Percentiles rank a stretch among this genome's conserved stretches.
phyloP scores from a whole-genome alignment of 2,797 vertebrate genomes.

The Propithecus deckenii region DNA sequence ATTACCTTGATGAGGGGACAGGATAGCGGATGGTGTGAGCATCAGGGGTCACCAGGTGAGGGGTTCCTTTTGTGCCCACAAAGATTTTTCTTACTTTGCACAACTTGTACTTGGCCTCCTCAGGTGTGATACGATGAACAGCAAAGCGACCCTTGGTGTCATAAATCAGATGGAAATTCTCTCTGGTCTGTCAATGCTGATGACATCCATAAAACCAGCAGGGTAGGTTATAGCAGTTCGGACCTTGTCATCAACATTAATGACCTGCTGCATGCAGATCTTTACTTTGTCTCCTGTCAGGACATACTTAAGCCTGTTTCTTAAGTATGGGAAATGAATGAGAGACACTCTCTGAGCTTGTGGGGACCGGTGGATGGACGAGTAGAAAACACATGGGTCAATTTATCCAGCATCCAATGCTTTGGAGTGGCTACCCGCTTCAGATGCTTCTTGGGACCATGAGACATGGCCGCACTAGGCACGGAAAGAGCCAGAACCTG shows the following conservation, averaged over 20 bases:
- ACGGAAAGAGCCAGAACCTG: background rate
- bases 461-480: background rate
- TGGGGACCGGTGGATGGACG: background rate
- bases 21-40: background rate
- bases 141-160: background rate
- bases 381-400: background rate
- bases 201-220: background rate
- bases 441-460: background rate
- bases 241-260: background rate
- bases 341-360: background rate
- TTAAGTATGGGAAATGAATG: background rate
- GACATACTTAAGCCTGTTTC: background rate
- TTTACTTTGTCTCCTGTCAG: background rate
- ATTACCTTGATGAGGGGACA: background rate
- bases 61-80: background rate
- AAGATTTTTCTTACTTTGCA: background rate
- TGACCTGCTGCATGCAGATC: background rate
- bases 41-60: background rate
- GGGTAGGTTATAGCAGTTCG: background rate
- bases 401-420: too few relatives aligned
- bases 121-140: background rate
- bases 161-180: background rate
- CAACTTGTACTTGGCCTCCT: background rate
- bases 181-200: background rate
- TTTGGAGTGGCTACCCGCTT: background rate